Percentiles rank a stretch among this genome's conserved stretches.
Evolutionary conservation across 2,888 invertebrate genomes (phyloP).

Genomic region (Eupithecia vulgata): DNA sequence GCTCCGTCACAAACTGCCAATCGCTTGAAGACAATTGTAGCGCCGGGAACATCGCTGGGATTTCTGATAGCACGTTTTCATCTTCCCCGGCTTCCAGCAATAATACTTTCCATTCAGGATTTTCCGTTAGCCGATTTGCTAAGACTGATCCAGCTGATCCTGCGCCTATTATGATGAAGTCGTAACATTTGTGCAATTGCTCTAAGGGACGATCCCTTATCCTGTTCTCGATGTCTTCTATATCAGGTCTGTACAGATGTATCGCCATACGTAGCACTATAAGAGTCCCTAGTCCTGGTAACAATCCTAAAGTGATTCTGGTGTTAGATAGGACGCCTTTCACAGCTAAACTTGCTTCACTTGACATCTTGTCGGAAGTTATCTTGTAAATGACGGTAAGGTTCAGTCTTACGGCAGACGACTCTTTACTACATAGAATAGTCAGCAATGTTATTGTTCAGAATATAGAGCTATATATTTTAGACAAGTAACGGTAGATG

Average conservation of each 20-base stretch:
- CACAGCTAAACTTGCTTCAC: slow-evolving; percentile 56
- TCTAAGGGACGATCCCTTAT: slow-evolving; percentile 82
- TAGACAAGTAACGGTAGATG: slow-evolving; percentile 17
- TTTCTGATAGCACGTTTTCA: slow-evolving; percentile 88
- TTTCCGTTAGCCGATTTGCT: slow-evolving; percentile 91
- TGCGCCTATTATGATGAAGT: slow-evolving; percentile 91
- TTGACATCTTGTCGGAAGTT: slow-evolving; percentile 56
- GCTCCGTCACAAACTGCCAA: slow-evolving; percentile 92
- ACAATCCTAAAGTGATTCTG: slow-evolving; percentile 86
- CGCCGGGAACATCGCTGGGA: slow-evolving; percentile 88
- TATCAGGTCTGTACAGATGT: slow-evolving; percentile 87
- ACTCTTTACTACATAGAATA: slow-evolving; percentile 24
- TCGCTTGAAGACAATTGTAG: slow-evolving; percentile 90
- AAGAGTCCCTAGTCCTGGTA: slow-evolving; percentile 87
- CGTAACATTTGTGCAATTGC: slow-evolving; percentile 86
- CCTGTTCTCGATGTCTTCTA: slow-evolving; percentile 87
- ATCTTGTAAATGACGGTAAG: slow-evolving; percentile 35
- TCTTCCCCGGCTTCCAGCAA: slow-evolving; percentile 92
- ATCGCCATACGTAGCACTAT: slow-evolving; percentile 86
- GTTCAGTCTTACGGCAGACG: slow-evolving; percentile 45
- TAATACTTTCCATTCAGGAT: slow-evolving; percentile 87
- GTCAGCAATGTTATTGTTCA: slow-evolving; percentile 57
- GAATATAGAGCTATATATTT: slow-evolving; percentile 36
- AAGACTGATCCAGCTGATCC: slow-evolving; percentile 93
- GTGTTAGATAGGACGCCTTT: slow-evolving; percentile 82